A percentile compares a stretch with the other conserved stretches of the same genome.
phyloP scores from a whole-genome alignment of 2,888 invertebrate species.

The Melanargia galathea region DNA sequence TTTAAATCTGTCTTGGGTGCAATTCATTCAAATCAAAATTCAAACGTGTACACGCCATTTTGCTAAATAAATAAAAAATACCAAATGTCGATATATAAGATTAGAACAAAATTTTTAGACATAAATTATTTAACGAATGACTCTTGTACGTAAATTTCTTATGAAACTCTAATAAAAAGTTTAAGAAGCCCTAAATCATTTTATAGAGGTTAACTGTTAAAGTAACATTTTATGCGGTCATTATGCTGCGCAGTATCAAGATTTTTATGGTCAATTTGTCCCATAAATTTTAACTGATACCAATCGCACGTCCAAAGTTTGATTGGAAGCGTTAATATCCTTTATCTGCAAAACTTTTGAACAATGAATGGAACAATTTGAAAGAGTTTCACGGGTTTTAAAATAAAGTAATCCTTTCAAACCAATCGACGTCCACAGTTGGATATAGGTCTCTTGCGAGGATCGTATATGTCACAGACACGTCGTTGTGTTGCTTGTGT shows the following conservation, averaged over 20 bases:
- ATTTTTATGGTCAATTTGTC: conserved; percentile 22
- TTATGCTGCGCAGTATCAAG: conserved; percentile 10
- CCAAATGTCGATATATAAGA: too few relatives aligned
- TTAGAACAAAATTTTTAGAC: too few relatives aligned
- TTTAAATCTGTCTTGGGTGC: too few relatives aligned
- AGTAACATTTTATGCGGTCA: conserved; percentile 19
- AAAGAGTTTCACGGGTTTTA: not conserved
- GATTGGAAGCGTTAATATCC: conserved; percentile 17
- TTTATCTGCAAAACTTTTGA: conserved; percentile 18
- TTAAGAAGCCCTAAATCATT: conserved; percentile 2
- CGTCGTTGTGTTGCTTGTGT: too few relatives aligned
- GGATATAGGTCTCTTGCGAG: too few relatives aligned
- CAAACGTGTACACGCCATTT: too few relatives aligned
- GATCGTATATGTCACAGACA: too few relatives aligned
- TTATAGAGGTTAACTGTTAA: conserved; percentile 1
- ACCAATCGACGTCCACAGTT: too few relatives aligned
- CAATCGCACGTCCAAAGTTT: conserved; percentile 18
- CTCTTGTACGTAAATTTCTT: conserved; percentile 7
- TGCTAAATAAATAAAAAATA: too few relatives aligned
- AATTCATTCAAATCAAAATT: too few relatives aligned
- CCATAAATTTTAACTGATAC: conserved; percentile 18
- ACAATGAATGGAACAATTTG: conserved; percentile 7
- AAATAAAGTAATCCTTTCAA: too few relatives aligned
- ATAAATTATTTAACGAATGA: not conserved
- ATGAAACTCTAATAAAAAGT: not conserved